Conservation (phyloP, 1,140 invertebrate genomes). For the Caerostris extrusa region DNA sequence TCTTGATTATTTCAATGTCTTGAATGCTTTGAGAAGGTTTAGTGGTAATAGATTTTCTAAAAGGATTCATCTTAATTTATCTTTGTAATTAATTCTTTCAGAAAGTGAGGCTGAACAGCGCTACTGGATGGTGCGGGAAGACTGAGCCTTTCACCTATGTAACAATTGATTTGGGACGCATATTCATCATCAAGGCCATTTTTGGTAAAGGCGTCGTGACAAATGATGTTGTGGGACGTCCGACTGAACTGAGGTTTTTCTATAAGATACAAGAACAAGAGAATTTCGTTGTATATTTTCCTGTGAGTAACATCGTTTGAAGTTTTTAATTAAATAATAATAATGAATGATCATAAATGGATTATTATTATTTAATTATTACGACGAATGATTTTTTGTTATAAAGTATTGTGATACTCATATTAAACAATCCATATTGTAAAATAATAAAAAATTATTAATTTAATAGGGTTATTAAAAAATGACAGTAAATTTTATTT, state of each 20-base stretch:
- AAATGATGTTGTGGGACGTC: slow-evolving; percentile 95
- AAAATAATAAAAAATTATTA: no score
- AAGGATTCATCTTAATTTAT: neutral
- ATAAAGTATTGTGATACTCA: no score
- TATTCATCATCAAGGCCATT: slow-evolving; percentile 92
- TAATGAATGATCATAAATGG: no score
- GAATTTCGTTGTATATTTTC: slow-evolving; percentile 97
- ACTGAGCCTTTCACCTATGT: slow-evolving; percentile 96
- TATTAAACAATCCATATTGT: no score
- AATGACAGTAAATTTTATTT: no score
- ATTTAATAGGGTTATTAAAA: no score
- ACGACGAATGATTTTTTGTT: no score
- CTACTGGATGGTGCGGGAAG: slow-evolving; percentile 95
- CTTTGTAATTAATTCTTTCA: slow-evolving; percentile 81
- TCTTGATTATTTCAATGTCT: neutral
- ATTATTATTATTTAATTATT: no score
- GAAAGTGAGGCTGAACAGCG: slow-evolving; percentile 94
- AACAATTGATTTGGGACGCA: slow-evolving; percentile 94
- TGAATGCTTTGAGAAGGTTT: neutral
- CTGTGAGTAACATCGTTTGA: slow-evolving; percentile 81
- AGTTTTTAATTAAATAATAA: neutral
- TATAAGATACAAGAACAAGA: slow-evolving; percentile 96
- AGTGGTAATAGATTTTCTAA: neutral
- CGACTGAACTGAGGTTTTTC: slow-evolving; percentile 97
- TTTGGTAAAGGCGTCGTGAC: slow-evolving; percentile 94